phyloP scores from a whole-genome alignment of 1,140 invertebrate species.

The Zaprionus taronus region DNA sequence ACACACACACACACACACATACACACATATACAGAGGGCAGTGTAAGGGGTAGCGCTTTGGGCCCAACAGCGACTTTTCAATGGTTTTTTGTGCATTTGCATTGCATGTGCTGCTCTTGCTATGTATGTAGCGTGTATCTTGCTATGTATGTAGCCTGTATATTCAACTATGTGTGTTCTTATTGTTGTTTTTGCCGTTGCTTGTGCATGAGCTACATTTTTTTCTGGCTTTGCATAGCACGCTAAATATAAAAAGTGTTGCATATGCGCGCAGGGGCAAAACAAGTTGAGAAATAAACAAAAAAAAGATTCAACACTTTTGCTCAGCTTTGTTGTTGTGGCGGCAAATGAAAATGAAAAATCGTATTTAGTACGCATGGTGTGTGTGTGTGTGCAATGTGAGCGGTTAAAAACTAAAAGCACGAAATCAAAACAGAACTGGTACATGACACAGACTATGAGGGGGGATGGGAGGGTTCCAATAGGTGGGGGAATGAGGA shows the following conservation, averaged over 20 bases:
- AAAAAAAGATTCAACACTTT: conserved; percentile 46
- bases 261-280: conserved; percentile 68
- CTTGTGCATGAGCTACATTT: conserved; percentile 36
- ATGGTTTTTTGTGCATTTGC: conserved; percentile 65
- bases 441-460: conserved; percentile 57
- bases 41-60: conserved; percentile 41
- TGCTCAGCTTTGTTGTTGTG: conserved; percentile 50
- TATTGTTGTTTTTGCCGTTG: conserved; percentile 45
- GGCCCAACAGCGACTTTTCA: conserved; percentile 57
- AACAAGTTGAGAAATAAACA: conserved; percentile 31
- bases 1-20: neutral
- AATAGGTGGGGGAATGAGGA: neutral
- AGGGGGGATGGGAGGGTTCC: conserved; percentile 5
- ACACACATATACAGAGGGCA: conserved; percentile 17
- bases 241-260: conserved; percentile 56
- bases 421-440: conserved; percentile 75
- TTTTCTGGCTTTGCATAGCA: conserved; percentile 45
- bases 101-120: conserved; percentile 5
- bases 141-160: neutral
- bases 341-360: conserved; percentile 78
- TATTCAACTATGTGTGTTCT: conserved; percentile 16
- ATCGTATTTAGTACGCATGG: conserved; percentile 63
- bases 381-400: conserved; percentile 22
- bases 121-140: neutral
- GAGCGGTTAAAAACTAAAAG: conserved; percentile 38